These are phyloP conservation scores for Eulemur albifrons DNA, from an alignment of 2,797 vertebrate species.

Conservation along the genomic window DNA sequence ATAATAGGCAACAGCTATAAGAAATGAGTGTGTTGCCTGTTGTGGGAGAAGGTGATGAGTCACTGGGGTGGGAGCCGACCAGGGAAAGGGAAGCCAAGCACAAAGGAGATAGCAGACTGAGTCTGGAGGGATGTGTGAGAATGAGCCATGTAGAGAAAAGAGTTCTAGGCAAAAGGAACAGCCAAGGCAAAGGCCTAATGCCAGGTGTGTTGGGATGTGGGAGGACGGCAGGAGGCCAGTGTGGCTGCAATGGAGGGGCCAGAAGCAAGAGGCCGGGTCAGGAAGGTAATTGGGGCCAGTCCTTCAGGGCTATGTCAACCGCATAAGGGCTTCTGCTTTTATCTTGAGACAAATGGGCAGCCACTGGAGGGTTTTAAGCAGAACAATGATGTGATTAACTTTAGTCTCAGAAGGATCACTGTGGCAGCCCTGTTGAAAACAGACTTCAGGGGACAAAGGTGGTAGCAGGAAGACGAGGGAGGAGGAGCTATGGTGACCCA, in stretches of 20 bases:
- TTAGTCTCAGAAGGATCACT: not conserved
- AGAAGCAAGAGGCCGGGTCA: not conserved
- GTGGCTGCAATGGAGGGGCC: not conserved
- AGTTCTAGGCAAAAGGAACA: not conserved
- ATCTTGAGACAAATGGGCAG: not conserved
- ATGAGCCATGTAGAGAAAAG: not conserved
- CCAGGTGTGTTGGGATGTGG: no score
- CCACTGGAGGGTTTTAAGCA: not conserved
- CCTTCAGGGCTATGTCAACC: not conserved
- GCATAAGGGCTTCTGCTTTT: not conserved
- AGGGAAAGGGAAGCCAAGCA: not conserved
- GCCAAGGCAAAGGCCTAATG: not conserved
- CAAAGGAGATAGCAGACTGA: not conserved
- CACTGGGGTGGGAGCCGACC: not conserved
- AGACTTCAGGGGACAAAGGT: not conserved
- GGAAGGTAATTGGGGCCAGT: not conserved
- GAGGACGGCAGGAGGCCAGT: not conserved
- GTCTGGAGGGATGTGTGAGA: fast-evolving
- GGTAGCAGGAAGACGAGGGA: not conserved
- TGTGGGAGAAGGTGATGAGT: not conserved
- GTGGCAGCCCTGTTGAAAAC: not conserved
- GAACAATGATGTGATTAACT: not conserved
- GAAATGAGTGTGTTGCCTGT: not conserved
- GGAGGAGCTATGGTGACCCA: not conserved
- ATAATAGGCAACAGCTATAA: not conserved